A percentile compares a stretch with the other conserved stretches of the same genome.
Conservation (phyloP, 2,113 vertebrate species). For the Diadophis punctatus region DNA sequence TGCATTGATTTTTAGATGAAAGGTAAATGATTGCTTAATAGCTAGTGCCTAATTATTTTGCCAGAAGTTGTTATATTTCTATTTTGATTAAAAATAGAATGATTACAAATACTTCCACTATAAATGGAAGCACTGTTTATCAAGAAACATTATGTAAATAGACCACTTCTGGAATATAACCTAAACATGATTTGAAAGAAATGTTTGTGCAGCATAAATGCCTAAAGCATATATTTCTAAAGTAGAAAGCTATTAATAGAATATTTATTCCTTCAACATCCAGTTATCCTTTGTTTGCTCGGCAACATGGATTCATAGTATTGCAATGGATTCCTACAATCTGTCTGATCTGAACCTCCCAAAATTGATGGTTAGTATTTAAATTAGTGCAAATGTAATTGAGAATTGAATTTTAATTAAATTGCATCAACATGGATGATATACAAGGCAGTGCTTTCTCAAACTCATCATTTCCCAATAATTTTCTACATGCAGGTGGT, state of each 20-base stretch:
- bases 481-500: not conserved
- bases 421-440: not conserved
- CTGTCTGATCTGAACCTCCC: not conserved
- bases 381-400: not conserved
- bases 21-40: not conserved
- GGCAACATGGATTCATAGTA: not conserved
- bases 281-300: not conserved
- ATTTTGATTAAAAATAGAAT: conserved; percentile 3
- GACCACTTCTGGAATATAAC: not conserved
- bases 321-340: not conserved
- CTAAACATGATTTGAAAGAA: not conserved
- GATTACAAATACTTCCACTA: not conserved
- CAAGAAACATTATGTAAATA: not conserved
- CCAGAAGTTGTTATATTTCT: not conserved
- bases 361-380: not conserved
- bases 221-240: not conserved
- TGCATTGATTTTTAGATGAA: not conserved
- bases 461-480: not conserved
- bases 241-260: not conserved
- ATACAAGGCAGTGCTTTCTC: not conserved
- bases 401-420: not conserved
- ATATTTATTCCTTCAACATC: not conserved
- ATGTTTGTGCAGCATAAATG: not conserved
- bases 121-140: not conserved
- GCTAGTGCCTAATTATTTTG: not conserved